These are phyloP conservation scores for Bombus consobrinus DNA, from an alignment of 1,140 invertebrate species.

Conservation along the genomic window DNA sequence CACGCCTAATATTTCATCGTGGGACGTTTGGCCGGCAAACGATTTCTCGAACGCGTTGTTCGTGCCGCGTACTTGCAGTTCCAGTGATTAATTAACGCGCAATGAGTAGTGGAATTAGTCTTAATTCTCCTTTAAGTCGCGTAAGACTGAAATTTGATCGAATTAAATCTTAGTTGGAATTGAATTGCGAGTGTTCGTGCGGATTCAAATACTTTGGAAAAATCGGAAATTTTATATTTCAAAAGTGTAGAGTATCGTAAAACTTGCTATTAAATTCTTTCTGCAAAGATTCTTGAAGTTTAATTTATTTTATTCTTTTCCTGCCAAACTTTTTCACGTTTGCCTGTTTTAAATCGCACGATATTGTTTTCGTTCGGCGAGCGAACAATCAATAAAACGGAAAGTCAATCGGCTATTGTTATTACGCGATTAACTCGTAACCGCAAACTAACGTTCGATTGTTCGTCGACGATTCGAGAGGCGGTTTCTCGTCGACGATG, in stretches of 20 bases:
- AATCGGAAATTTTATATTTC: not conserved
- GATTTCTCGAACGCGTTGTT: not conserved
- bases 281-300: not conserved
- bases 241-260: no score
- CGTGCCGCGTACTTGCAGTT: not conserved
- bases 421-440: conserved; percentile 1
- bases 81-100: not conserved
- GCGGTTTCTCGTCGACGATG: not conserved
- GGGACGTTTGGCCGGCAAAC: not conserved
- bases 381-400: not conserved
- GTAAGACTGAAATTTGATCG: not conserved
- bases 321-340: not conserved
- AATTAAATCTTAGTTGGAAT: not conserved
- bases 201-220: not conserved
- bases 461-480: not conserved
- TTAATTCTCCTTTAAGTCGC: not conserved
- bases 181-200: fast-evolving
- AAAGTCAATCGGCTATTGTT: conserved; percentile 3
- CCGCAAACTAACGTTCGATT: not conserved
- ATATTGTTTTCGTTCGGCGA: not conserved
- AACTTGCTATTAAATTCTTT: not conserved
- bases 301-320: not conserved
- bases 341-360: not conserved
- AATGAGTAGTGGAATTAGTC: not conserved
- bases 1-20: not conserved